Percentiles rank a stretch among this genome's conserved stretches.
Evolutionary conservation across 2,888 invertebrate species (phyloP).

Genomic region (Allacma fusca): DNA sequence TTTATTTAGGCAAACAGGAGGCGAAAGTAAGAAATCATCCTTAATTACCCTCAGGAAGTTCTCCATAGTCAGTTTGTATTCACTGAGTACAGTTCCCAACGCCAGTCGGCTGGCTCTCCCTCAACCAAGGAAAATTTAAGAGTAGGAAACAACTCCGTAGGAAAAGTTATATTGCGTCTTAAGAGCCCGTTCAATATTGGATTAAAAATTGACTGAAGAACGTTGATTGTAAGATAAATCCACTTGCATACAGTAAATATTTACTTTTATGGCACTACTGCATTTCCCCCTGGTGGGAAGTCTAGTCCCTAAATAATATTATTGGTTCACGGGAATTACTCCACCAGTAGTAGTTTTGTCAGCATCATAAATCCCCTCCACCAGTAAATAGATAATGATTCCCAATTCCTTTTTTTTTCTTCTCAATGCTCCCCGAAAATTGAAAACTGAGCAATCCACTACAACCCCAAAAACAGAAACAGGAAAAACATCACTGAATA

Average conservation of each 20-base stretch:
- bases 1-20: not conserved
- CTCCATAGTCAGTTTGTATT: too few species aligned
- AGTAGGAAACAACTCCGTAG: too few species aligned
- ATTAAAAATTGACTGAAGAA: slow-evolving; percentile 47
- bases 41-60: not conserved
- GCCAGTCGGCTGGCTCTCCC: too few species aligned
- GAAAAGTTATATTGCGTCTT: too few species aligned
- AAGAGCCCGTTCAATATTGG: slow-evolving; percentile 9
- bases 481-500: too few species aligned
- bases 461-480: too few species aligned
- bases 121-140: too few species aligned
- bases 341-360: not conserved
- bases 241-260: slow-evolving; percentile 43
- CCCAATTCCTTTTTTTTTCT: not conserved
- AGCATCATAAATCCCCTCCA: not conserved
- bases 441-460: not conserved
- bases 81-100: not conserved
- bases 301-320: slow-evolving; percentile 11
- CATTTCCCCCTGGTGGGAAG: not conserved
- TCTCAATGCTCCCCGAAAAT: not conserved
- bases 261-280: slow-evolving; percentile 37
- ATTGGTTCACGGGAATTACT: slow-evolving; percentile 3
- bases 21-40: slow-evolving; percentile 6
- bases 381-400: not conserved
- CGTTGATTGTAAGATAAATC: slow-evolving; percentile 47